A percentile compares a stretch with the other conserved stretches of the same genome.
phyloP scores from a whole-genome alignment of 2,888 invertebrate species.

The Diadegma fenestrale region DNA sequence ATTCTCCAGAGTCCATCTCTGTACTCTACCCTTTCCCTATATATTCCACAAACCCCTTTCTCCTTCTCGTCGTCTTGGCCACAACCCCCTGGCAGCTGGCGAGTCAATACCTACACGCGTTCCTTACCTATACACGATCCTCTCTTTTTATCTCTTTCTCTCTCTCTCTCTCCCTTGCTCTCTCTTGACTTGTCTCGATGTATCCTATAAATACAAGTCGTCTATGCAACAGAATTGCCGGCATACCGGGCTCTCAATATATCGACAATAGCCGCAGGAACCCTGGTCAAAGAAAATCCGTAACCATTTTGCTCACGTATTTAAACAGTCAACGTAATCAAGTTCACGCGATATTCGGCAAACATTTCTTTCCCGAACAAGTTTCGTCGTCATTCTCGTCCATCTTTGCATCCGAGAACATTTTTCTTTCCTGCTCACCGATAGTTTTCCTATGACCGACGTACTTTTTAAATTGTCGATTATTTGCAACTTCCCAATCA shows the following conservation, averaged over 20 bases:
- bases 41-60: slow-evolving; percentile 49
- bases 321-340: not conserved
- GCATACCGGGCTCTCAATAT: slow-evolving; percentile 24
- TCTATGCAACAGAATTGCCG: slow-evolving; percentile 37
- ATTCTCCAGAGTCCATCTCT: slow-evolving; percentile 58
- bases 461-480: no score
- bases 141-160: slow-evolving; percentile 28
- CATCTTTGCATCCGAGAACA: not conserved
- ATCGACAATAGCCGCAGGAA: slow-evolving; percentile 3
- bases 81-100: slow-evolving; percentile 82
- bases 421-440: not conserved
- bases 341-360: not conserved
- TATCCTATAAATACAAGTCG: slow-evolving; percentile 42
- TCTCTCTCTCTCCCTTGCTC: slow-evolving; percentile 25
- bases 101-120: slow-evolving; percentile 84
- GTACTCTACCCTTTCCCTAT: slow-evolving; percentile 28
- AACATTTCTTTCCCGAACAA: not conserved
- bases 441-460: no score
- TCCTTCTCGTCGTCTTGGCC: slow-evolving; percentile 81
- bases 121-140: slow-evolving; percentile 63
- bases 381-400: not conserved
- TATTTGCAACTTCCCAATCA: no score
- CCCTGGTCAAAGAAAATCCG: not conserved
- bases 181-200: slow-evolving; percentile 36
- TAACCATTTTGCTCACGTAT: not conserved